Percentiles rank a stretch among this genome's conserved stretches.
Conservation (phyloP, 2,888 invertebrate genomes). For the Caenorhabditis drosophilae region DNA sequence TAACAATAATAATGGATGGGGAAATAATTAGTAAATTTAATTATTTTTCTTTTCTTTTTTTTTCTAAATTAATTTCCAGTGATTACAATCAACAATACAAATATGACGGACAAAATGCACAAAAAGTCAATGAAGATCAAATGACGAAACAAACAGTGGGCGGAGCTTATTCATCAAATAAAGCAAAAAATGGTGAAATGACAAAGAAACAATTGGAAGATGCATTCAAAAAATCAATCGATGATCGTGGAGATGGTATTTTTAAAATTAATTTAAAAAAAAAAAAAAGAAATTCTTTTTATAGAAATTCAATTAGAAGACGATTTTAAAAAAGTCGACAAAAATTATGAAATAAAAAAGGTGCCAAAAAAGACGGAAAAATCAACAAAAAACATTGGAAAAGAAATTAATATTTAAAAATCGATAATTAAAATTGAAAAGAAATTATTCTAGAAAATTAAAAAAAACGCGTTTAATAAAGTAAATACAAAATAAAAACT, state of each 20-base stretch:
- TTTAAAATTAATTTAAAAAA: not conserved
- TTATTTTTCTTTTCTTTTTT: not conserved
- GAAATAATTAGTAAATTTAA: slow-evolving; percentile 31
- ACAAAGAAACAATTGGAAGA: slow-evolving; percentile 33
- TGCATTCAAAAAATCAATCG: slow-evolving; percentile 38
- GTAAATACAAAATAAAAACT: no score
- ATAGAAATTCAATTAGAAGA: slow-evolving; percentile 37
- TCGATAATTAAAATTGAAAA: no score
- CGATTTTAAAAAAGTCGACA: slow-evolving; percentile 40
- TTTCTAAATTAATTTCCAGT: slow-evolving; percentile 5
- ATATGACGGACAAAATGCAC: slow-evolving; percentile 20
- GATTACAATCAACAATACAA: slow-evolving; percentile 27
- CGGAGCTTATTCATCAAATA: slow-evolving; percentile 11
- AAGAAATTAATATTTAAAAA: no score
- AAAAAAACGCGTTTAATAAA: no score
- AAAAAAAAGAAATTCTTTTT: not conserved
- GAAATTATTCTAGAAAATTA: no score
- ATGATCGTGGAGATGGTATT: slow-evolving; percentile 32
- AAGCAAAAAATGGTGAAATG: slow-evolving; percentile 4
- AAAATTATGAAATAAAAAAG: slow-evolving; percentile 29
- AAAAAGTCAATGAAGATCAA: slow-evolving; percentile 4
- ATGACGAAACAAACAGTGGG: slow-evolving; percentile 12
- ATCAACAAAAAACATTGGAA: no score
- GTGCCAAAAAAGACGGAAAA: slow-evolving; percentile 7
- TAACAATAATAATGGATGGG: slow-evolving; percentile 44